Evolutionary conservation across 2,113 vertebrate species (phyloP), one percentile per base, ranked within the genome.

Genomic region (Talpa occidentalis): DNA sequence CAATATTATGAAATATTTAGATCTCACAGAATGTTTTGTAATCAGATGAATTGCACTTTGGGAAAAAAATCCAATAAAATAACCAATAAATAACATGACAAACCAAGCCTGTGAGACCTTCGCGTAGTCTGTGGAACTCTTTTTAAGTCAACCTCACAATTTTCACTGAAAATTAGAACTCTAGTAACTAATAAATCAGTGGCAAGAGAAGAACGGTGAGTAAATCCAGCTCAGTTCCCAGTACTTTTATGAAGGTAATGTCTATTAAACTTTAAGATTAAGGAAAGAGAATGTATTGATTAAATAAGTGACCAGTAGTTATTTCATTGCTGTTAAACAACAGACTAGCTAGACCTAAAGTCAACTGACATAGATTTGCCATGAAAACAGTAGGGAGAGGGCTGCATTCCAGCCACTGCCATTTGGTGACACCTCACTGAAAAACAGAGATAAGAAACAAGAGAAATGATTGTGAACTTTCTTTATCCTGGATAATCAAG

Each of bases 381-480:
- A 6, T 56, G 62, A 87, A 80, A 89, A 91, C 44, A 21, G 6
- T 49, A 44, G 70, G 6, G 54, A 78, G 79, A 81, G 70, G 82
- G 32, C 28, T 8, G 47, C n/a, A 8, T 92, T 96, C 88, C 91
- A 93, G 4, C 10, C 52, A 88, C 60, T 96, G 28, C 9, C 88
- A 47, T 69, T 90, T 93, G n/a, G 69, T 94, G 76, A 96, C 85
- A 82, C 67, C 44, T 94, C 52, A 60, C 0, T 96, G 88, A 95
- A 98, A 83, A 91, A 56, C 47, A 26, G 19, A 97, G 96, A 96
- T 97, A 98, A 97, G 95, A 94, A 98, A 96, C 78, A 95, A 97
- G 96, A 97, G 82, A 60, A 74, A 94, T 98, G 90, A 95, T 80
- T 95, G 73, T 97, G 94, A 97, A 94, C 94, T 96, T 92, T 78